phyloP scores from a whole-genome alignment of 2,797 vertebrate genomes.

The Malacoraja senta region DNA sequence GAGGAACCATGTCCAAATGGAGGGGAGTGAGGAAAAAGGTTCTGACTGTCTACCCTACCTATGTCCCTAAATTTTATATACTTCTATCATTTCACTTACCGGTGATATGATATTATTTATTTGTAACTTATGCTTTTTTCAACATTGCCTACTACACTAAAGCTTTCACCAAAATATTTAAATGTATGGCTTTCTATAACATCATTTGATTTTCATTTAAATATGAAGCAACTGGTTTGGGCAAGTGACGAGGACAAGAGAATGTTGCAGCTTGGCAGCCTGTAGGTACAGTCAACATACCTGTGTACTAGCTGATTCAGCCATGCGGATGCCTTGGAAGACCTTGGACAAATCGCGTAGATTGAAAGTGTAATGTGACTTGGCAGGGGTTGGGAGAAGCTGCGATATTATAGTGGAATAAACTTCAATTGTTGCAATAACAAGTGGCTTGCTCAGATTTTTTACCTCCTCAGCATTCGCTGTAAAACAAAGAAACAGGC shows the following conservation, averaged over 20 bases:
- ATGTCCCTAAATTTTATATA: too few species aligned
- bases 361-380: slow-evolving; percentile 90
- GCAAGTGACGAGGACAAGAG: not conserved
- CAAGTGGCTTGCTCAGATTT: slow-evolving; percentile 63
- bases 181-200: too few species aligned
- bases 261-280: not conserved
- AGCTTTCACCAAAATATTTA: too few species aligned
- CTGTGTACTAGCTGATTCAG: slow-evolving; percentile 63
- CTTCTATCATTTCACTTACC: too few species aligned
- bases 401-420: slow-evolving; percentile 77
- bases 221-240: not conserved
- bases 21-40: too few species aligned
- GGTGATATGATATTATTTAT: too few species aligned
- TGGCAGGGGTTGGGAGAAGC: slow-evolving; percentile 85
- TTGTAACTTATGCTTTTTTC: too few species aligned
- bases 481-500: slow-evolving; percentile 40
- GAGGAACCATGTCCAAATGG: too few species aligned
- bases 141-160: too few species aligned
- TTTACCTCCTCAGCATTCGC: slow-evolving; percentile 57
- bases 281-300: slow-evolving; percentile 51
- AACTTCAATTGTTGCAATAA: slow-evolving; percentile 67
- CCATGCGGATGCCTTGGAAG: slow-evolving; percentile 89
- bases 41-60: too few species aligned
- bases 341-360: slow-evolving; percentile 86
- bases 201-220: too few species aligned